These are phyloP conservation scores for Hepsetus odoe DNA, from an alignment of 2,113 vertebrate genomes.

Conservation along the genomic window DNA sequence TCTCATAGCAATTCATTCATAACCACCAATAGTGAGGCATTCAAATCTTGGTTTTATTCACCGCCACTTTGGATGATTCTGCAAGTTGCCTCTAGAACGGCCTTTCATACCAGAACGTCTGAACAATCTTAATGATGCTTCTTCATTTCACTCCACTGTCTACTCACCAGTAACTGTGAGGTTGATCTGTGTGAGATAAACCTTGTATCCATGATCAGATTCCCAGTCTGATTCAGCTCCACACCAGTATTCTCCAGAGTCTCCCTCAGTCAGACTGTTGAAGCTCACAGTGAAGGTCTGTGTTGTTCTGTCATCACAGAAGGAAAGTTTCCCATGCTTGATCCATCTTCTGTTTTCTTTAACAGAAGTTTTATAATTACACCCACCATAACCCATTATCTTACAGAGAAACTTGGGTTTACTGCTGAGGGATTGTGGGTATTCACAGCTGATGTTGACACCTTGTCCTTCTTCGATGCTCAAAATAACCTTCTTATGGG, in stretches of 20 bases:
- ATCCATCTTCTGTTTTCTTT: not conserved
- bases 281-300: not conserved
- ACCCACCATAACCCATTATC: not conserved
- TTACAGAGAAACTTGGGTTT: slow-evolving; percentile 32
- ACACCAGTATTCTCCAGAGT: slow-evolving; percentile 31
- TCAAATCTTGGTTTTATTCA: too few relatives aligned
- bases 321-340: not conserved
- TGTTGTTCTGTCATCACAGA: slow-evolving; percentile 14
- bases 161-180: not conserved
- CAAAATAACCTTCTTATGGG: not conserved
- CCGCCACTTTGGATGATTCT: too few relatives aligned
- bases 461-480: not conserved
- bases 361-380: slow-evolving; percentile 10
- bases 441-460: slow-evolving; percentile 35
- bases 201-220: slow-evolving; percentile 10
- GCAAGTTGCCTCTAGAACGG: too few relatives aligned
- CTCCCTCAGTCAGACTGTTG: not conserved
- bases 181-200: slow-evolving; percentile 14
- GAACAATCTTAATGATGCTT: too few relatives aligned
- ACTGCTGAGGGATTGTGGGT: slow-evolving; percentile 7
- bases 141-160: not conserved
- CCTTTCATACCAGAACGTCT: not conserved
- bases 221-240: slow-evolving; percentile 15
- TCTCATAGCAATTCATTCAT: too few relatives aligned
- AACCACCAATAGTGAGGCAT: too few relatives aligned